These are phyloP conservation scores for Ameiurus melas DNA, from an alignment of 2,113 vertebrate species.

Conservation along the genomic window DNA sequence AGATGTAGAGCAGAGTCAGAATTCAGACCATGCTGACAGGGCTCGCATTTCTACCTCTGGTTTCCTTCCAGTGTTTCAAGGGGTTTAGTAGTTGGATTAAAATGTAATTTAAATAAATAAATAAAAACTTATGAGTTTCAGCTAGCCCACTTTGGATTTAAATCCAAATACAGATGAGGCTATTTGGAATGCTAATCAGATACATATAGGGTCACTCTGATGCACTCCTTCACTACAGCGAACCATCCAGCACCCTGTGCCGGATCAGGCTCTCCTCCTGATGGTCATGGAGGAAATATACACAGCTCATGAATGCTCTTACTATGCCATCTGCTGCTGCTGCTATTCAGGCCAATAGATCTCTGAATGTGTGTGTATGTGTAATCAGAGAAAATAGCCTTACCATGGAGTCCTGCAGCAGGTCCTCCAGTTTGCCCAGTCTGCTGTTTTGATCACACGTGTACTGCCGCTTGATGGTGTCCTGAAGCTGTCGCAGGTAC, in stretches of 20 bases:
- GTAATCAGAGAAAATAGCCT: not conserved
- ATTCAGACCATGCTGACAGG: not conserved
- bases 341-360: slow-evolving; percentile 37
- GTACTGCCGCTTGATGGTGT: slow-evolving; percentile 94
- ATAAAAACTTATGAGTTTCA: not conserved
- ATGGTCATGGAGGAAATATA: not conserved
- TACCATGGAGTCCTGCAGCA: slow-evolving; percentile 99
- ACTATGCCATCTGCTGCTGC: slow-evolving; percentile 61
- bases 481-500: slow-evolving; percentile 90
- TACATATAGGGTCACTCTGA: not conserved
- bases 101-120: not conserved
- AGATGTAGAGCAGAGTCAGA: not conserved
- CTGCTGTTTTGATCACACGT: slow-evolving; percentile 89
- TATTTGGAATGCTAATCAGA: not conserved
- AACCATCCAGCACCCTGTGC: not conserved
- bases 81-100: not conserved
- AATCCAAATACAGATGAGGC: not conserved
- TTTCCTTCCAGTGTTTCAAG: not conserved
- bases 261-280: not conserved
- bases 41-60: not conserved
- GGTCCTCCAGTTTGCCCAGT: slow-evolving; percentile 89
- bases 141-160: not conserved
- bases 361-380: slow-evolving; percentile 14
- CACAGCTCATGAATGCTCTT: not conserved
- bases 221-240: not conserved